Evolutionary conservation across 2,797 vertebrate genomes (phyloP).

Genomic region (Manis pentadactyla): DNA sequence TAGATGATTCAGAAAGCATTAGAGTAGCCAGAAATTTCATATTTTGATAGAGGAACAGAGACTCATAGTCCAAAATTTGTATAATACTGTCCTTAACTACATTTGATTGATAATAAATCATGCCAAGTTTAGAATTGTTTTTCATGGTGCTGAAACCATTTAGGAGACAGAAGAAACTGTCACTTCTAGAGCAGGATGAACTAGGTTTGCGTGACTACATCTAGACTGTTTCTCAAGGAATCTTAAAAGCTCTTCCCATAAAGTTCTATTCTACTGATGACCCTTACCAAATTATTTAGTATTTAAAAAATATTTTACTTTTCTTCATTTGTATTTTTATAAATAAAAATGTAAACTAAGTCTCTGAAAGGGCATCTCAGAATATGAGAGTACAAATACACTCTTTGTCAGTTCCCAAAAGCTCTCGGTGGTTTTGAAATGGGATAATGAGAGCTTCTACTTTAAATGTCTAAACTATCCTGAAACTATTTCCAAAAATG

Average conservation of each 20-base stretch:
- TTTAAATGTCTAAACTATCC: neutral
- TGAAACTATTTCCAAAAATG: neutral
- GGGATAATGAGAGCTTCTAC: neutral
- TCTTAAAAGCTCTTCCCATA: neutral
- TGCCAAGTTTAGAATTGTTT: neutral
- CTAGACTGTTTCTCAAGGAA: neutral
- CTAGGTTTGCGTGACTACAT: neutral
- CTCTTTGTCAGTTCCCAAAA: neutral
- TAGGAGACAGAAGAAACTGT: neutral
- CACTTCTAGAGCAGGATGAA: neutral
- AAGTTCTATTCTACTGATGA: neutral
- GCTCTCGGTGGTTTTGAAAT: neutral
- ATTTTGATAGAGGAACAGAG: neutral
- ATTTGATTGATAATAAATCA: conserved; percentile 39
- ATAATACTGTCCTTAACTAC: neutral
- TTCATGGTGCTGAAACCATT: neutral
- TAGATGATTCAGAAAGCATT: neutral
- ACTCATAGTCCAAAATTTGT: neutral
- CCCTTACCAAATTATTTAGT: neutral
- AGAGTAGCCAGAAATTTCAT: neutral
- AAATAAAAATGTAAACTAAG: conserved; percentile 2
- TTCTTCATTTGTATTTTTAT: neutral
- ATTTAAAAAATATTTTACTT: neutral
- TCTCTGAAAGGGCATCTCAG: neutral
- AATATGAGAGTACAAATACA: neutral